phyloP scores from a whole-genome alignment of 1,140 invertebrate species.

The Leptinotarsa texana region DNA sequence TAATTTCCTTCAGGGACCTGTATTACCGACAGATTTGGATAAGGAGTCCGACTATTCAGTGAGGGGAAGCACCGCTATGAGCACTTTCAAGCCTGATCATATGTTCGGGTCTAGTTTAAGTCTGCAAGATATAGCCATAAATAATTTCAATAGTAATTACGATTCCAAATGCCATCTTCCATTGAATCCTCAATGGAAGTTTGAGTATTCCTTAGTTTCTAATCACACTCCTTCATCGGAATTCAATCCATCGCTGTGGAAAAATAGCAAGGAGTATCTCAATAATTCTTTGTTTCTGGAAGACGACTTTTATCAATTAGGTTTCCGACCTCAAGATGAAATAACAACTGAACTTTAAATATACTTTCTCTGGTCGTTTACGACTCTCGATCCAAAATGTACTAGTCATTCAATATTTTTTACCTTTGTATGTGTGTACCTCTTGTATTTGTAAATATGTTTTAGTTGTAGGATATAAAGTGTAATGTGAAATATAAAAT shows the following conservation, averaged over 20 bases:
- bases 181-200: constrained; percentile 64
- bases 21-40: constrained; percentile 38
- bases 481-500: background rate
- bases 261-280: constrained; percentile 53
- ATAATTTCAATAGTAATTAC: constrained; percentile 48
- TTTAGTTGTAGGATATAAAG: background rate
- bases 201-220: constrained; percentile 56
- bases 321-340: constrained; percentile 76
- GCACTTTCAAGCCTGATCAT: constrained; percentile 61
- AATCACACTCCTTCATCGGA: constrained; percentile 60
- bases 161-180: constrained; percentile 53
- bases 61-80: constrained; percentile 54
- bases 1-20: constrained; percentile 66
- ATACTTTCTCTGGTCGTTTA: constrained; percentile 17
- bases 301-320: constrained; percentile 73
- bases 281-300: constrained; percentile 66
- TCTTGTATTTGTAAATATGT: background rate
- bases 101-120: constrained; percentile 57
- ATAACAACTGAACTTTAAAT: constrained; percentile 75
- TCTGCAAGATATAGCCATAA: constrained; percentile 56
- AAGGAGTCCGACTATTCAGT: constrained; percentile 39
- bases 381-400: constrained; percentile 33
- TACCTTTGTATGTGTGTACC: constrained; percentile 34
- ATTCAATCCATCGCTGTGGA: constrained; percentile 60
- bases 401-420: constrained; percentile 42